Evolutionary conservation across 1,140 invertebrate species (phyloP).

Genomic region (Halictus rubicundus): DNA sequence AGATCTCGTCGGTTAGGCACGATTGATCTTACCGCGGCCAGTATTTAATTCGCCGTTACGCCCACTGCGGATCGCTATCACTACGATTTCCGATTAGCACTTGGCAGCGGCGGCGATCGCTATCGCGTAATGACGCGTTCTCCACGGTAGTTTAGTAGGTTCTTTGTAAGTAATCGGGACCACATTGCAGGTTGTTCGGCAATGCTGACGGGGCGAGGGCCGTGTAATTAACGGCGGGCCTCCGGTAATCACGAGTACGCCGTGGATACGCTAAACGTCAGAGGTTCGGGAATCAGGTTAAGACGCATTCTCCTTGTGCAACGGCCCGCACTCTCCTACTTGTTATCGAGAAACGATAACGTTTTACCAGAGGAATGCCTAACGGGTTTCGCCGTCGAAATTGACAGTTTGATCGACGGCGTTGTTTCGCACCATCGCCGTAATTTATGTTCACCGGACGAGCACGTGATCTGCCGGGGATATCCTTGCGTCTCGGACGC

Average conservation of each 20-base stretch:
- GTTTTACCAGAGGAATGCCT: neutral
- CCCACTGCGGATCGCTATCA: too few species aligned
- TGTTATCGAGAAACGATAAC: conserved; percentile 16
- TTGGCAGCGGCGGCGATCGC: too few species aligned
- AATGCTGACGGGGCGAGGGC: neutral
- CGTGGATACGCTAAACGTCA: neutral
- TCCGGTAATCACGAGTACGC: neutral
- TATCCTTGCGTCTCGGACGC: conserved; percentile 2
- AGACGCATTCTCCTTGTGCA: neutral
- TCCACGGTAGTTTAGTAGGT: too few species aligned
- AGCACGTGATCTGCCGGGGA: conserved; percentile 15
- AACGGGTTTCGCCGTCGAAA: conserved; percentile 4
- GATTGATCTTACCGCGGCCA: too few species aligned
- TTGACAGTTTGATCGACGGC: conserved; percentile 2
- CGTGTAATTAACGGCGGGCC: neutral
- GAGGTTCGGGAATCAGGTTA: neutral
- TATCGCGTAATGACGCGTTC: too few species aligned
- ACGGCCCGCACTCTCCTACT: neutral
- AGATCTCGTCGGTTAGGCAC: too few species aligned
- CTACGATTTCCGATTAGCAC: too few species aligned
- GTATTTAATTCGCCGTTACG: too few species aligned
- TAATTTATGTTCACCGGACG: conserved; percentile 20
- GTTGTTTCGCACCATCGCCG: neutral
- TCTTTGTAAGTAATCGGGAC: too few species aligned
- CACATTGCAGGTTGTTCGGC: neutral